Evolutionary conservation across 1,140 invertebrate genomes (phyloP).

Genomic region (Drosophila paulistorum): DNA sequence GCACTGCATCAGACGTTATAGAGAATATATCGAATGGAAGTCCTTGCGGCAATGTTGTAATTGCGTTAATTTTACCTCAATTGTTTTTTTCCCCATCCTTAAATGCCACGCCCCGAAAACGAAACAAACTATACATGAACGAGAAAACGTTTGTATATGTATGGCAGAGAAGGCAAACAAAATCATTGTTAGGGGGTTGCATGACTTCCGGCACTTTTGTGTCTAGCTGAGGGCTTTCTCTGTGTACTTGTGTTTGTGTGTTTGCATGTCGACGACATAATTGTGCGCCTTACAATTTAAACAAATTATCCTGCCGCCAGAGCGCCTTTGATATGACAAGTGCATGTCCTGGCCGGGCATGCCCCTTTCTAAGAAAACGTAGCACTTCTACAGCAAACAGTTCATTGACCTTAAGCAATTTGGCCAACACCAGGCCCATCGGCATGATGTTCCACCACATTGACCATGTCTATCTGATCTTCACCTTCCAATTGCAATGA

Average conservation of each 20-base stretch:
- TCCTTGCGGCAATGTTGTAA: constrained; percentile 60
- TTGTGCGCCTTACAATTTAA: constrained; percentile 65
- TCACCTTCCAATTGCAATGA: constrained; percentile 29
- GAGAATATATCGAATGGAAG: constrained; percentile 47
- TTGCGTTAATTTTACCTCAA: constrained; percentile 76
- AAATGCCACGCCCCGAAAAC: constrained; percentile 29
- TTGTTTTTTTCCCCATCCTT: constrained; percentile 53
- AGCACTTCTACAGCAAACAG: neutral
- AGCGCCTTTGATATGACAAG: constrained; percentile 41
- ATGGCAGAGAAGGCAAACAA: neutral
- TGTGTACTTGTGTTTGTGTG: constrained; percentile 12
- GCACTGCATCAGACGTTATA: constrained; percentile 37
- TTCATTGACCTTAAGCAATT: constrained; percentile 44
- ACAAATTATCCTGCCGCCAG: constrained; percentile 52
- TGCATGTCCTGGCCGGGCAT: constrained; percentile 37
- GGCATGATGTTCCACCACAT: neutral
- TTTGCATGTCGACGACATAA: constrained; percentile 74
- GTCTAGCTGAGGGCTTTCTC: too few relatives aligned
- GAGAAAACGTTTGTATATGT: constrained; percentile 1
- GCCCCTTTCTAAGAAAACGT: neutral
- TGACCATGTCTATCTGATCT: constrained; percentile 33
- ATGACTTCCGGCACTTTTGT: constrained; percentile 22
- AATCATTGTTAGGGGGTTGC: constrained; percentile 38
- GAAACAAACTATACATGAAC: constrained; percentile 17
- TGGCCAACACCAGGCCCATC: constrained; percentile 11